These are phyloP conservation scores for Spea hammondii DNA, from an alignment of 2,797 vertebrate genomes.

Conservation along the genomic window DNA sequence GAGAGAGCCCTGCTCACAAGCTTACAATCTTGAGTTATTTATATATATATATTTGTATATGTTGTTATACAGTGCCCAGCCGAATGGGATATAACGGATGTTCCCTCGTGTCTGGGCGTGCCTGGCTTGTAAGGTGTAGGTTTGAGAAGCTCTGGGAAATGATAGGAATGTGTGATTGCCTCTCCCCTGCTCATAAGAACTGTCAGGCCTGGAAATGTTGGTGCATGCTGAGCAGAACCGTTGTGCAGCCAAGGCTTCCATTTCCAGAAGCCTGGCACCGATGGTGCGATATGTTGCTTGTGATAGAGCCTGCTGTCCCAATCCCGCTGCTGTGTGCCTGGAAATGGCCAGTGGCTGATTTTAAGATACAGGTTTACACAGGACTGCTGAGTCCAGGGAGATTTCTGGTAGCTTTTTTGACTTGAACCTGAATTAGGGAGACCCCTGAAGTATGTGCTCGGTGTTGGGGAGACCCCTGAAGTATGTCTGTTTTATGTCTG, in stretches of 20 bases:
- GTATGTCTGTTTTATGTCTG: neutral
- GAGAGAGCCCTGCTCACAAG: too few relatives aligned
- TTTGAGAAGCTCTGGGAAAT: slow-evolving; percentile 31
- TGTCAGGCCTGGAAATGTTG: slow-evolving; percentile 21
- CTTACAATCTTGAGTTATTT: neutral
- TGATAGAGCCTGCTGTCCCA: too few relatives aligned
- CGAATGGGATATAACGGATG: slow-evolving; percentile 13
- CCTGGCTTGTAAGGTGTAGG: slow-evolving; percentile 19
- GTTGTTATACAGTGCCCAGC: neutral
- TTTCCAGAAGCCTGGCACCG: neutral
- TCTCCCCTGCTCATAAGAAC: neutral
- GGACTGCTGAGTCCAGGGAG: too few relatives aligned
- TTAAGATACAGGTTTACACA: too few relatives aligned
- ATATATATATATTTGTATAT: neutral
- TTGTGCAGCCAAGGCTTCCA: neutral
- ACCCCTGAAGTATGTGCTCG: too few relatives aligned
- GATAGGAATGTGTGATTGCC: slow-evolving; percentile 26
- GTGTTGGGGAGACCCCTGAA: too few relatives aligned
- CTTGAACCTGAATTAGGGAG: too few relatives aligned
- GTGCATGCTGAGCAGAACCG: slow-evolving; percentile 8
- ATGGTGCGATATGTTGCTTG: too few relatives aligned
- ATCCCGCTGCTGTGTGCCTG: too few relatives aligned
- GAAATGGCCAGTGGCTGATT: too few relatives aligned
- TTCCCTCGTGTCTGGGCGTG: slow-evolving; percentile 29
- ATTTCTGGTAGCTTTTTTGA: too few relatives aligned